phyloP scores from a whole-genome alignment of 2,113 vertebrate species.

The Entosphenus tridentatus region DNA sequence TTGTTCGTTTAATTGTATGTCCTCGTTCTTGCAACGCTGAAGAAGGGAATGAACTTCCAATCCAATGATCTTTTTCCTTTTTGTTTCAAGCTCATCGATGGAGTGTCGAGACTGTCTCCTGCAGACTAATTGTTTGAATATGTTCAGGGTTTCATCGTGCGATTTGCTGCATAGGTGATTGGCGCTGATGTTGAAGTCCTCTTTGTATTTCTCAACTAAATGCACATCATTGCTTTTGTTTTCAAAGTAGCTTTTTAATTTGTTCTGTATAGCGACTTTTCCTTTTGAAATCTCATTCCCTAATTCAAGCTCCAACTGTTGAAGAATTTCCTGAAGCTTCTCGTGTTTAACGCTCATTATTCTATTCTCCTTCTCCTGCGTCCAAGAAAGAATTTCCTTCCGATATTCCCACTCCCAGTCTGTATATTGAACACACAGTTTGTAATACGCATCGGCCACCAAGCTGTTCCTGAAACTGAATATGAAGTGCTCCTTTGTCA shows the following conservation, averaged over 20 bases:
- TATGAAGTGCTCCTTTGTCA: slow-evolving; percentile 20
- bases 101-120: not conserved
- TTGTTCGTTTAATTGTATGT: not conserved
- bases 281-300: slow-evolving; percentile 1
- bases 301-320: slow-evolving; percentile 14
- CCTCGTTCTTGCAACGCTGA: slow-evolving; percentile 7
- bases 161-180: not conserved
- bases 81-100: not conserved
- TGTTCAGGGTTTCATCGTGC: not conserved
- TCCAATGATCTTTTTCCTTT: slow-evolving; percentile 8
- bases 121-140: not conserved
- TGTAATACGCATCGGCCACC: slow-evolving; percentile 22
- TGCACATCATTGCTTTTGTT: slow-evolving; percentile 2
- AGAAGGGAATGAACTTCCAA: slow-evolving; percentile 8
- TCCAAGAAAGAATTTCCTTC: not conserved
- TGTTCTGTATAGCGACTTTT: slow-evolving; percentile 1
- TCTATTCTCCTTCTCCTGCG: slow-evolving; percentile 16
- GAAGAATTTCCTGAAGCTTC: slow-evolving; percentile 16
- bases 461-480: slow-evolving; percentile 22
- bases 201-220: slow-evolving; percentile 8
- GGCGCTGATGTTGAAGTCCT: slow-evolving; percentile 6
- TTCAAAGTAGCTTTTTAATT: slow-evolving; percentile 6
- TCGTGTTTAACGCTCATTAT: slow-evolving; percentile 14
- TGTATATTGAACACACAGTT: slow-evolving; percentile 17
- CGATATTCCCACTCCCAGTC: slow-evolving; percentile 20